phyloP scores from a whole-genome alignment of 2,888 invertebrate species.

The Pristionchus fissidentatus region DNA sequence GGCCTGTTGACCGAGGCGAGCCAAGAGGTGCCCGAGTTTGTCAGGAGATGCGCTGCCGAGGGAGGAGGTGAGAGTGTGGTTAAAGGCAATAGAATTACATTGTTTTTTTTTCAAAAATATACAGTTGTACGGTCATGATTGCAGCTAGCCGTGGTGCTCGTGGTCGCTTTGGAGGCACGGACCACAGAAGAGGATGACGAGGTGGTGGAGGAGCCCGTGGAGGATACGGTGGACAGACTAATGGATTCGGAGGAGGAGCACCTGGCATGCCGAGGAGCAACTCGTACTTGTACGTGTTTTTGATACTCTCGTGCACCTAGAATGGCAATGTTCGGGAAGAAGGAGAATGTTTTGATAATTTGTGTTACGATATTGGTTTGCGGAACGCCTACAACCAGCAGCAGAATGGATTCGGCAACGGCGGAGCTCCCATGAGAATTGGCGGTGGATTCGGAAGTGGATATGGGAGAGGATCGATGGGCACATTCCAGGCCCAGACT shows the following conservation, averaged over 20 bases:
- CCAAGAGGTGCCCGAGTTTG: slow-evolving; percentile 64
- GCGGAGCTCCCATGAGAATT: slow-evolving; percentile 21
- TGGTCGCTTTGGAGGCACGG: slow-evolving; percentile 53
- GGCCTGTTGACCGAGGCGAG: slow-evolving; percentile 57
- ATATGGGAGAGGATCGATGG: slow-evolving; percentile 12
- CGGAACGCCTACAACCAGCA: slow-evolving; percentile 30
- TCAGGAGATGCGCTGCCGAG: slow-evolving; percentile 59
- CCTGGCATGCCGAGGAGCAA: slow-evolving; percentile 31
- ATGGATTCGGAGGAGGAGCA: too few relatives aligned
- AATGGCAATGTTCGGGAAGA: neutral
- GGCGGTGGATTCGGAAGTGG: slow-evolving; percentile 28
- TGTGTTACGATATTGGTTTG: too few relatives aligned
- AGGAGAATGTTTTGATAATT: neutral
- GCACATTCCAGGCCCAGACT: slow-evolving; percentile 40
- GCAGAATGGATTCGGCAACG: neutral
- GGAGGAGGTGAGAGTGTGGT: slow-evolving; percentile 50
- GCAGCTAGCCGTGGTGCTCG: slow-evolving; percentile 29
- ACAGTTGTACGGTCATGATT: neutral
- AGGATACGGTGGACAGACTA: neutral
- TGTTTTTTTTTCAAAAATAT: too few relatives aligned
- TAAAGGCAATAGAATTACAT: too few relatives aligned
- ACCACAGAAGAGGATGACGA: slow-evolving; percentile 49
- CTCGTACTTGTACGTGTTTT: slow-evolving; percentile 18
- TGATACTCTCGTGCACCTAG: neutral
- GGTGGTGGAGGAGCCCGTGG: slow-evolving; percentile 31